Evolutionary conservation across 2,113 vertebrate species (phyloP).

Genomic region (Arvicanthis niloticus): DNA sequence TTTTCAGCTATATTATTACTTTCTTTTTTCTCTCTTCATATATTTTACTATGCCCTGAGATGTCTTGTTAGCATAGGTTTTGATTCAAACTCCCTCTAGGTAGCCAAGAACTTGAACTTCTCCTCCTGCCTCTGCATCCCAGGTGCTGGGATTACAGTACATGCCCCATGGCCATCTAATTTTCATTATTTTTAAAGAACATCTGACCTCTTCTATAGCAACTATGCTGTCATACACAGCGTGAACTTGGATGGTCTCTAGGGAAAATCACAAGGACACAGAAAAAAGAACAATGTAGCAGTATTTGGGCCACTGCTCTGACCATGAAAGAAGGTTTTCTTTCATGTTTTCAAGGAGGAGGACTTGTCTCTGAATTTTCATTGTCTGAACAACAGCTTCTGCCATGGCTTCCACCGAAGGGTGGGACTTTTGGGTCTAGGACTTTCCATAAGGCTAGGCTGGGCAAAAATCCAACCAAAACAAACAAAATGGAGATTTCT

Average conservation of each 20-base stretch:
- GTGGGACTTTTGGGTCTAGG: background rate
- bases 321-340: fast-evolving
- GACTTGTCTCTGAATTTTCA: background rate
- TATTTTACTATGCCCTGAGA: background rate
- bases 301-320: background rate
- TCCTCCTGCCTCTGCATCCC: background rate
- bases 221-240: background rate
- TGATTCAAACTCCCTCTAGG: background rate
- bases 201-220: fast-evolving
- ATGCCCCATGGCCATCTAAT: background rate
- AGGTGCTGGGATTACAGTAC: background rate
- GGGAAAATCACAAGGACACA: background rate
- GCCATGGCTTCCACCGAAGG: background rate
- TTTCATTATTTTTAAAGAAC: background rate
- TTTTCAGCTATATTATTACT: background rate
- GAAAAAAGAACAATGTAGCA: background rate
- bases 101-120: background rate
- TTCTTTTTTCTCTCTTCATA: background rate
- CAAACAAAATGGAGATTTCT: background rate
- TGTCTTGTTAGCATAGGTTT: background rate
- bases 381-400: background rate
- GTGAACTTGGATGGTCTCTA: background rate
- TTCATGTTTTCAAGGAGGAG: background rate
- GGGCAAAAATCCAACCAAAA: background rate
- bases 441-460: background rate